A percentile compares a stretch with the other conserved stretches of the same genome.
phyloP scores from a whole-genome alignment of 1,140 invertebrate genomes.

The Drosophila hydei region DNA sequence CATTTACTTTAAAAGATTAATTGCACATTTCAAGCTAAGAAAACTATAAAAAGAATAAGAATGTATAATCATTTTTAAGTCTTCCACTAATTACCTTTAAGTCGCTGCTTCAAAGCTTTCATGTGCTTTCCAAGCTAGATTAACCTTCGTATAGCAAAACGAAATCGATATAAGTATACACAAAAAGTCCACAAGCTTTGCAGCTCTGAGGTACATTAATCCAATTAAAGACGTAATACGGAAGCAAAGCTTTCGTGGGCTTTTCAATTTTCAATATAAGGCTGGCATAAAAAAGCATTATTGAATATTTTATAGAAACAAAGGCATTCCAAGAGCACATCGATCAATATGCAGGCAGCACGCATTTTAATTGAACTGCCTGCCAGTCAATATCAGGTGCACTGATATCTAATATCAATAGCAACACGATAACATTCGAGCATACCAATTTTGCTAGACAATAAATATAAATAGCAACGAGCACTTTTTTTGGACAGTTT shows the following conservation, averaged over 20 bases:
- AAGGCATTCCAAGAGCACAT: constrained; percentile 22
- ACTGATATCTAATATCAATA: constrained; percentile 5
- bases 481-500: background rate
- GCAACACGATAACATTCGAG: constrained; percentile 27
- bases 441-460: constrained; percentile 25
- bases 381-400: background rate
- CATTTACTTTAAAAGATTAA: background rate
- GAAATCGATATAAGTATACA: too few species aligned
- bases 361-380: constrained; percentile 29
- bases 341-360: constrained; percentile 20
- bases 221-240: background rate
- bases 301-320: background rate
- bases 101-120: background rate
- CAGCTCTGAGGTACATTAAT: background rate
- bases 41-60: too few species aligned
- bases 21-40: background rate
- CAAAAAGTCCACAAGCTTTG: too few species aligned
- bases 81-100: too few species aligned
- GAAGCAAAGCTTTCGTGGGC: background rate
- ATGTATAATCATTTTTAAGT: too few species aligned
- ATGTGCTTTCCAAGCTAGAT: constrained; percentile 7
- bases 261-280: background rate
- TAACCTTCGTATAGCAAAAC: background rate
- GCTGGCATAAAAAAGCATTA: background rate
- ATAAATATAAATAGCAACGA: constrained; percentile 32